Evolutionary conservation across 2,888 invertebrate genomes (phyloP).

Genomic region (Megaustenia siamemsis): DNA sequence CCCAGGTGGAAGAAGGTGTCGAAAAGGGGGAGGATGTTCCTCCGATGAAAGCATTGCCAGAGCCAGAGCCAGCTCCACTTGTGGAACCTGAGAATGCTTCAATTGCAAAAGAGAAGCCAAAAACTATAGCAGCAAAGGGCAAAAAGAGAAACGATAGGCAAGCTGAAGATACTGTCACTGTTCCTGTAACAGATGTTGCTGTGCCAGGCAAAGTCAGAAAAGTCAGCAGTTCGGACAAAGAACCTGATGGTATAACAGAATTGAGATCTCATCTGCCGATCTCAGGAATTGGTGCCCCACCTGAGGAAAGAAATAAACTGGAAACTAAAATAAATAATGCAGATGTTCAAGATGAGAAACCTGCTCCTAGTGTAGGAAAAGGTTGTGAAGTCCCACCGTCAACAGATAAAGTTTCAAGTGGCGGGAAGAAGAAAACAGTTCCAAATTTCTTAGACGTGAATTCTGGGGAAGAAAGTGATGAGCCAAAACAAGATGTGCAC

Average conservation of each 20-base stretch:
- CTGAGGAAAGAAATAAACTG: background rate
- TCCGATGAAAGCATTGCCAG: background rate
- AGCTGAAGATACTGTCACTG: background rate
- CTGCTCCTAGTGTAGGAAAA: background rate
- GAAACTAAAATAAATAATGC: background rate
- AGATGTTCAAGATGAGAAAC: conserved; percentile 9
- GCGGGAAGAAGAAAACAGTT: conserved; percentile 47
- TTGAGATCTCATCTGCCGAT: background rate
- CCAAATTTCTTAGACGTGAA: conserved; percentile 52
- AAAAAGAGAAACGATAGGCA: conserved; percentile 57
- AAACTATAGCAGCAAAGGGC: conserved; percentile 56
- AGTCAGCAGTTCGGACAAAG: conserved; percentile 48
- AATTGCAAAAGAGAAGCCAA: conserved; percentile 31
- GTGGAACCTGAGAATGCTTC: background rate
- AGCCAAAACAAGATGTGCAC: conserved; percentile 23
- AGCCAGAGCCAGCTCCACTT: background rate
- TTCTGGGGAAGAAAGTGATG: conserved; percentile 55
- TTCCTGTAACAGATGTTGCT: conserved; percentile 18
- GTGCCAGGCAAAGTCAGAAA: conserved; percentile 44
- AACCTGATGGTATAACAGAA: conserved; percentile 11
- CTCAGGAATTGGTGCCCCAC: background rate
- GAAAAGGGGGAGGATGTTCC: background rate
- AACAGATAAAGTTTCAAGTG: background rate
- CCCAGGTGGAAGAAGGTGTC: background rate
- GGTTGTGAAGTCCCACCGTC: background rate